These are phyloP conservation scores for Drosophila hydei DNA, from an alignment of 1,140 invertebrate species.

Conservation along the genomic window DNA sequence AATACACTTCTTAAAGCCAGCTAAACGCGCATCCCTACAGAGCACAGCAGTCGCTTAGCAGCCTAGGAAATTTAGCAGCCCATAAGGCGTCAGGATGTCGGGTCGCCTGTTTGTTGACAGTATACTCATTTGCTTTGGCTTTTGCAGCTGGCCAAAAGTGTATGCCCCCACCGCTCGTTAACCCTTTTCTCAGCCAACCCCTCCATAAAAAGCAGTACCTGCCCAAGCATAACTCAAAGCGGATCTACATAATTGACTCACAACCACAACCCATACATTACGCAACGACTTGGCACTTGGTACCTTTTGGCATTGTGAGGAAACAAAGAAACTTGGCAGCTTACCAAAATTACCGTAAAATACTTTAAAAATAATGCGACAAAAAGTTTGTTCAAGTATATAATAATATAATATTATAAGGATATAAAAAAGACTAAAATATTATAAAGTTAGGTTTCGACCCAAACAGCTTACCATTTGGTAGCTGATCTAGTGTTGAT, in stretches of 20 bases:
- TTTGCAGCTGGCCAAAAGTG: neutral
- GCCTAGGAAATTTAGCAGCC: constrained; percentile 21
- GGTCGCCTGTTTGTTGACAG: constrained; percentile 11
- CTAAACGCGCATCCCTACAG: neutral
- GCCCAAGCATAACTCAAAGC: constrained; percentile 72
- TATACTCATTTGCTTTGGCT: constrained; percentile 16
- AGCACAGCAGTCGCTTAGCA: constrained; percentile 37
- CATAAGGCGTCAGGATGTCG: constrained; percentile 1
- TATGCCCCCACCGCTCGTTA: neutral
- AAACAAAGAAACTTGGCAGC: constrained; percentile 60
- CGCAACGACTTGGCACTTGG: constrained; percentile 49
- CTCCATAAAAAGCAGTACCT: neutral
- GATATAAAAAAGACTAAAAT: no score
- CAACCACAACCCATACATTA: constrained; percentile 71
- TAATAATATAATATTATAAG: no score
- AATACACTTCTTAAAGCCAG: neutral
- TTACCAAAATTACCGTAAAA: constrained; percentile 59
- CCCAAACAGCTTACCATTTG: no score
- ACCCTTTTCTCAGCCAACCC: neutral
- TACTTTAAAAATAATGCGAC: constrained; percentile 47
- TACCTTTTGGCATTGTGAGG: constrained; percentile 32
- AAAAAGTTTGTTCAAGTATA: constrained; percentile 51
- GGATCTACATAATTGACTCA: constrained; percentile 79
- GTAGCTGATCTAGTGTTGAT: no score
- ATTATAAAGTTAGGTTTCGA: no score